Evolutionary conservation across 1,140 invertebrate species (phyloP).

Genomic region (Diachasmimorpha longicaudata): DNA sequence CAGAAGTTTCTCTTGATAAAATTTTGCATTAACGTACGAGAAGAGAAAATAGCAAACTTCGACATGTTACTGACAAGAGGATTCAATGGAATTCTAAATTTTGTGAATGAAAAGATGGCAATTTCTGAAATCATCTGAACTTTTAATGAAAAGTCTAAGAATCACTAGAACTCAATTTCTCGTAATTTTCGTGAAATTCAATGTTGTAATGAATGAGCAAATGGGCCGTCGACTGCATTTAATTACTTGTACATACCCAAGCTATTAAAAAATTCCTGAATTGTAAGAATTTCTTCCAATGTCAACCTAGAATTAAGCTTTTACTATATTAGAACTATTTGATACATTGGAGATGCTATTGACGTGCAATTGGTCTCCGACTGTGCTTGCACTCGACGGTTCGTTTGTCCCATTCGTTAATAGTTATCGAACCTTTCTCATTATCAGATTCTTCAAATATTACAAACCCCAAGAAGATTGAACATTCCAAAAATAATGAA

Average conservation of each 20-base stretch:
- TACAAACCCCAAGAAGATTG: background rate
- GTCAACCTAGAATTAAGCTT: background rate
- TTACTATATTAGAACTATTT: background rate
- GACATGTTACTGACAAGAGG: no score
- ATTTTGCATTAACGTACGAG: no score
- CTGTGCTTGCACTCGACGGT: slow-evolving; percentile 15
- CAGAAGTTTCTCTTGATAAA: no score
- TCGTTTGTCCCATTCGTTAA: slow-evolving; percentile 9
- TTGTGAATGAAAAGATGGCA: no score
- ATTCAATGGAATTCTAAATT: no score
- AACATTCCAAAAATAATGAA: background rate
- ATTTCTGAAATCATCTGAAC: no score
- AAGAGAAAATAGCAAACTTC: no score
- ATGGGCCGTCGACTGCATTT: slow-evolving; percentile 22
- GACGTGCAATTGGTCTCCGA: background rate
- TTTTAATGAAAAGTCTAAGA: no score
- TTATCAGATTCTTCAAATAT: background rate
- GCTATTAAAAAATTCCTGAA: background rate
- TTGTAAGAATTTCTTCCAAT: background rate
- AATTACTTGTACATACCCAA: background rate
- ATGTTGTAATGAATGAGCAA: background rate
- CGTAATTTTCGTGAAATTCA: no score
- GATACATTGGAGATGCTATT: background rate
- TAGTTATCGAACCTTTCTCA: background rate
- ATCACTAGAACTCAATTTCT: no score